Conservation (phyloP, 2,113 vertebrate genomes). For the Notarius quadriscutis region DNA sequence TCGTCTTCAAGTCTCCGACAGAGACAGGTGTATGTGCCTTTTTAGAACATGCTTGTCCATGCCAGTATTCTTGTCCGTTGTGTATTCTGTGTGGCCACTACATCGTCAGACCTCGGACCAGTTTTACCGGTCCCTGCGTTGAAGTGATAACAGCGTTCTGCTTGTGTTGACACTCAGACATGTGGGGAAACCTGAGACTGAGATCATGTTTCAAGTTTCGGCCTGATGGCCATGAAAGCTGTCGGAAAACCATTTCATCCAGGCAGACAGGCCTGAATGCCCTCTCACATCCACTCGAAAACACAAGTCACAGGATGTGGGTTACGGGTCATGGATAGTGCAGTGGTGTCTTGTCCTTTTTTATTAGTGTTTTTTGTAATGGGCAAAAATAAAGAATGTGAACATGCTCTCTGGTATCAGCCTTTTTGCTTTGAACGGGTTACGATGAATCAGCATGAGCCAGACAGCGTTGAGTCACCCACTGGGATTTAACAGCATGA, state of each 20-base stretch:
- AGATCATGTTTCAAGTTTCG: slow-evolving; percentile 1
- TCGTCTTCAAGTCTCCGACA: not conserved
- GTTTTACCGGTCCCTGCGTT: slow-evolving; percentile 16
- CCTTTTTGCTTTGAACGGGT: not conserved
- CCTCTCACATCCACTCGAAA: slow-evolving; percentile 5
- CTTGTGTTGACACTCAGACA: slow-evolving; percentile 15
- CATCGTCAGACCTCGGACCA: slow-evolving; percentile 4
- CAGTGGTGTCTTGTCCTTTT: not conserved
- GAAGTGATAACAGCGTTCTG: slow-evolving; percentile 29
- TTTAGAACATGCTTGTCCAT: not conserved
- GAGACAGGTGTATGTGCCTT: not conserved
- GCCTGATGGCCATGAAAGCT: slow-evolving; percentile 13
- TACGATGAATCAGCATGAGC: slow-evolving; percentile 31
- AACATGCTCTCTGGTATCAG: slow-evolving; percentile 23
- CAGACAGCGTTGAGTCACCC: slow-evolving; percentile 40
- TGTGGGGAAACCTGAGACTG: slow-evolving; percentile 10
- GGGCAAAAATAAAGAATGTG: not conserved
- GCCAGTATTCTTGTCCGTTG: not conserved
- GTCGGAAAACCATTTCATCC: slow-evolving; percentile 14
- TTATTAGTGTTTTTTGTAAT: not conserved
- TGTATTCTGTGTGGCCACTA: not conserved
- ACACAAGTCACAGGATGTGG: not conserved
- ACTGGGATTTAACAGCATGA: slow-evolving; percentile 39
- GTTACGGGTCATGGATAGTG: slow-evolving; percentile 1
- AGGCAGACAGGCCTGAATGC: slow-evolving; percentile 8